Evolutionary conservation across 2,113 vertebrate species (phyloP), one percentile per base, ranked within the genome.

Genomic region (Syngnathoides biaculeatus): DNA sequence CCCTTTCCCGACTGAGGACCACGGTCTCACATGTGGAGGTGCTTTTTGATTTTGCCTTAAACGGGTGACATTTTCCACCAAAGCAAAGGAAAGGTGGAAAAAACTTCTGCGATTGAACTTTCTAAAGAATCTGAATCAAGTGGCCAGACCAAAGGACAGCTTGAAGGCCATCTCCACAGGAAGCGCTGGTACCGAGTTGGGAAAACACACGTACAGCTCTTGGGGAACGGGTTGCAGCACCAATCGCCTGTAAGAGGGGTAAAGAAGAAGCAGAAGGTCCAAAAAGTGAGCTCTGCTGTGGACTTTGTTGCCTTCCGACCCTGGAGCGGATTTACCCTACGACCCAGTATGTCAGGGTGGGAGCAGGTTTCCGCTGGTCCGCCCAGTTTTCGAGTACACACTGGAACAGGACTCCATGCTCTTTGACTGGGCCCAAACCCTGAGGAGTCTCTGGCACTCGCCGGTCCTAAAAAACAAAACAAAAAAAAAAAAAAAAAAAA

Each of bases 141-240:
- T 64, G 42, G 90, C 90, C 82, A 99, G 89, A 35, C 95, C 95
- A 0, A 97, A 99, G 52, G 94, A 97, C 24, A 99, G 85, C 40
- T 94, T 94, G 84, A 99, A 99, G 68, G 97, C 97, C 93, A 98
- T 90, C 85, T 99, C 97, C 27, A 97, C 90, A 0, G 94, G 94
- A 80, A 96, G 89, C 72, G 97, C 96, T 0, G 94, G 88, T 68
- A 98, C 95, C 0, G 97, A 99, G 79, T 99, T 96, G 35, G 98
- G 97, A 79, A 98, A 98, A 77, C 97, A 99, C 52, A 98, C 94
- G 0, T 98, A 99, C 78, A 95, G 94, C 81, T 99, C 96, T 84
- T 97, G 96, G 87, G 94, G 95, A 65, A 93, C 89, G 0, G 96
- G 97, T 76, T 95, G 92, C 1, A 95, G 89, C 78, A 98, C 83